phyloP scores from a whole-genome alignment of 2,797 vertebrate species.

The Syngnathus rostellatus region DNA sequence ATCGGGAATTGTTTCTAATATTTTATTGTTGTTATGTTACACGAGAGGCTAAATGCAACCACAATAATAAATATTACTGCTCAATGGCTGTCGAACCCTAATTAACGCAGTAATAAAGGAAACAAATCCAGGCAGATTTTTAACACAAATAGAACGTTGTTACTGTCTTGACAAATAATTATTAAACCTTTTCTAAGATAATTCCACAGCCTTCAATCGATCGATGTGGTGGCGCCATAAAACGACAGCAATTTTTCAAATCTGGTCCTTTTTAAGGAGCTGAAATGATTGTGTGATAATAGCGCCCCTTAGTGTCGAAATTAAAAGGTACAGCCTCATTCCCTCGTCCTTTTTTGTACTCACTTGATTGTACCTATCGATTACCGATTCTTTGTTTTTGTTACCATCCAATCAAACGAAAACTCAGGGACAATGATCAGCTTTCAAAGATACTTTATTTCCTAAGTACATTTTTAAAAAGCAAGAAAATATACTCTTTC shows the following conservation, averaged over 20 bases:
- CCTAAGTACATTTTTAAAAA: slow-evolving; percentile 58
- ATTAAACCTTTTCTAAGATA: no score
- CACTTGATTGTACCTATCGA: neutral
- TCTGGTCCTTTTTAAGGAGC: neutral
- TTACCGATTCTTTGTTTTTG: neutral
- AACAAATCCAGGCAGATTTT: no score
- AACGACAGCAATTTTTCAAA: no score
- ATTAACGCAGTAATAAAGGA: no score
- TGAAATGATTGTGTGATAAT: slow-evolving; percentile 15
- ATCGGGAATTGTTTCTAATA: neutral
- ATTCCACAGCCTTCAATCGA: neutral
- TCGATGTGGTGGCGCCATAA: neutral
- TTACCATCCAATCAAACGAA: neutral
- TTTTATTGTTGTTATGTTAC: neutral
- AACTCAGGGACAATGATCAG: neutral
- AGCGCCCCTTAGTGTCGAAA: slow-evolving; percentile 24
- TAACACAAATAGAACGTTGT: no score
- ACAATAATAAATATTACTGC: neutral
- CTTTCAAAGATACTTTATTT: slow-evolving; percentile 23
- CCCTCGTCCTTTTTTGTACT: neutral
- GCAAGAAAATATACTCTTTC: slow-evolving; percentile 90
- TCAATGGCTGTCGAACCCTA: no score
- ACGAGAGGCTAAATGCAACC: neutral
- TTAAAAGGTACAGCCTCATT: neutral
- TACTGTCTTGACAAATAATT: no score